Conservation (phyloP, 2,113 vertebrate species). For the Pachyramphus minor region DNA sequence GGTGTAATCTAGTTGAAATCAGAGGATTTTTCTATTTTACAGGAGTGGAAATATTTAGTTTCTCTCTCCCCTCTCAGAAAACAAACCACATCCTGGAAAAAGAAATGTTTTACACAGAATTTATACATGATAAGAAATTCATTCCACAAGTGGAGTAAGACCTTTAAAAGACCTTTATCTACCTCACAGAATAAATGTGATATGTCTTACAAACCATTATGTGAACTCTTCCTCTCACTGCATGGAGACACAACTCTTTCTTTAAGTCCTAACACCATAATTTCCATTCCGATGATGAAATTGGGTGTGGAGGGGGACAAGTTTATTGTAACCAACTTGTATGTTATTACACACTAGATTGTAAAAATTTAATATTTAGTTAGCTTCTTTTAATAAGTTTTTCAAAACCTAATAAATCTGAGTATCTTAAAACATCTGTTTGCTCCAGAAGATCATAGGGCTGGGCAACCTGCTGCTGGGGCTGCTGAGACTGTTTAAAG, state of each 20-base stretch:
- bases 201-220: slow-evolving; percentile 73
- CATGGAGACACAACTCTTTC: slow-evolving; percentile 62
- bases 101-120: slow-evolving; percentile 61
- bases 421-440: slow-evolving; percentile 50
- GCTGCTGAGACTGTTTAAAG: not conserved
- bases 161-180: slow-evolving; percentile 80
- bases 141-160: slow-evolving; percentile 78
- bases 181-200: slow-evolving; percentile 73
- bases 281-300: slow-evolving; percentile 69
- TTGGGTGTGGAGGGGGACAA: slow-evolving; percentile 24
- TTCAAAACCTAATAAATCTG: slow-evolving; percentile 50
- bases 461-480: not conserved
- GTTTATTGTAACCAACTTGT: slow-evolving; percentile 65
- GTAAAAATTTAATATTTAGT: slow-evolving; percentile 62
- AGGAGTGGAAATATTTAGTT: slow-evolving; percentile 60
- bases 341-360: slow-evolving; percentile 46
- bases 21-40: slow-evolving; percentile 37
- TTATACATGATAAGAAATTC: slow-evolving; percentile 75
- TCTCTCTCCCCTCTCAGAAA: slow-evolving; percentile 51
- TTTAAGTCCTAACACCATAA: slow-evolving; percentile 45
- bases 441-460: slow-evolving; percentile 2
- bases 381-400: slow-evolving; percentile 57
- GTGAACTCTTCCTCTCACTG: slow-evolving; percentile 59
- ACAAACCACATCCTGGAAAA: slow-evolving; percentile 59
- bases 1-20: slow-evolving; percentile 56